phyloP scores from a whole-genome alignment of 2,797 vertebrate genomes.

The Orientallactaga sibirica region DNA sequence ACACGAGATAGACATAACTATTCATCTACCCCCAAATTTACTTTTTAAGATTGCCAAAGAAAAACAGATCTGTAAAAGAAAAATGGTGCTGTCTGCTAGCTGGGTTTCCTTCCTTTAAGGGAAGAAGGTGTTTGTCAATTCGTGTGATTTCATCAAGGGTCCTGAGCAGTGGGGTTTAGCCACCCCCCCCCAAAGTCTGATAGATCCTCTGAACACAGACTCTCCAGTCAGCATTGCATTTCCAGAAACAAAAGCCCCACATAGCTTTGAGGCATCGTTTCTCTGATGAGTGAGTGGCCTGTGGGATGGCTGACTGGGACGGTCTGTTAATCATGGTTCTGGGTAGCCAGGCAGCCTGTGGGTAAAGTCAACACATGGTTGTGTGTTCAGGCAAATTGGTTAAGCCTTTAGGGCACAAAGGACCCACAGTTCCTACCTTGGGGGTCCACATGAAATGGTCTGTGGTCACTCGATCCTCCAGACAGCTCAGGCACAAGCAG shows the following conservation, averaged over 20 bases:
- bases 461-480: background rate
- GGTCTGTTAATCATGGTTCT: background rate
- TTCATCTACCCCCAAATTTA: background rate
- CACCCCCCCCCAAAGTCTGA: background rate
- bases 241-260: background rate
- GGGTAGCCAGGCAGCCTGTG: background rate
- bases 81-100: background rate
- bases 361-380: background rate
- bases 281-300: background rate
- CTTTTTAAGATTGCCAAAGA: background rate
- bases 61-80: background rate
- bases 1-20: background rate
- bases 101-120: background rate
- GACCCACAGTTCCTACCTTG: background rate
- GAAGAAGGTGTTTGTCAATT: background rate
- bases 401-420: background rate
- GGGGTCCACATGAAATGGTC: background rate
- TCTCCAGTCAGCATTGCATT: no score
- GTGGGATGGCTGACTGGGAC: background rate
- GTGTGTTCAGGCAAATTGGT: no score
- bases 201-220: background rate
- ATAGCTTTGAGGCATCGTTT: background rate
- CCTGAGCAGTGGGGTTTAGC: background rate
- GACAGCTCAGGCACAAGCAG: background rate
- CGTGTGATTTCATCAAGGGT: background rate